phyloP scores from a whole-genome alignment of 2,888 invertebrate species.

The Brachyptera risi region DNA sequence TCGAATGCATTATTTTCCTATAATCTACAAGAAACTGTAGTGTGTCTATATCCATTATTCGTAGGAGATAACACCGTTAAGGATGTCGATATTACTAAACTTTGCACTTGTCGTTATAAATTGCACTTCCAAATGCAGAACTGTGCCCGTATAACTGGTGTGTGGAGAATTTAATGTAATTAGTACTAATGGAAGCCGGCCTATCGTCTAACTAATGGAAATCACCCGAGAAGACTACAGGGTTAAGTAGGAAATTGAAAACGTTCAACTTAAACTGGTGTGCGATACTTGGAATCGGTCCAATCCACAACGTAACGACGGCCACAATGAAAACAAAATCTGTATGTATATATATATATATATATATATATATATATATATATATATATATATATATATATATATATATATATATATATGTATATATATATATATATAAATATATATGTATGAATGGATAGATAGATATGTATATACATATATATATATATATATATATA shows the following conservation, averaged over 20 bases:
- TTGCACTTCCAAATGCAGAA: constrained; percentile 10
- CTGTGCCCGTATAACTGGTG: background rate
- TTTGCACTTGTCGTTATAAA: constrained; percentile 7
- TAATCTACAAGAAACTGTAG: too few species aligned
- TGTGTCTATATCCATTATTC: too few species aligned
- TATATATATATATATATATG: too few species aligned
- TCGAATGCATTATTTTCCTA: too few species aligned
- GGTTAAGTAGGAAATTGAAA: background rate
- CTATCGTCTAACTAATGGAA: constrained; percentile 19
- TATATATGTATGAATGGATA: too few species aligned
- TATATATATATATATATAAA: too few species aligned
- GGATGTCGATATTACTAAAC: background rate
- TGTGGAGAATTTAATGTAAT: constrained; percentile 20
- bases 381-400: too few species aligned
- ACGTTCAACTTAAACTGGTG: constrained; percentile 7
- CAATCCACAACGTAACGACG: background rate
- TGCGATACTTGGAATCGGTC: constrained; percentile 8
- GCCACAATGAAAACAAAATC: constrained; percentile 10
- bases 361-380: too few species aligned
- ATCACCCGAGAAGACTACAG: background rate
- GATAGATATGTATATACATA: too few species aligned
- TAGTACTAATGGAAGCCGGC: constrained; percentile 20
- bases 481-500: too few species aligned
- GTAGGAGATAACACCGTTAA: too few species aligned
- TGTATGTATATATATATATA: too few species aligned